These are phyloP conservation scores for Hydrozoanthus tunicans DNA, from an alignment of 64 coral and sea anemone species.

Conservation along the genomic window DNA sequence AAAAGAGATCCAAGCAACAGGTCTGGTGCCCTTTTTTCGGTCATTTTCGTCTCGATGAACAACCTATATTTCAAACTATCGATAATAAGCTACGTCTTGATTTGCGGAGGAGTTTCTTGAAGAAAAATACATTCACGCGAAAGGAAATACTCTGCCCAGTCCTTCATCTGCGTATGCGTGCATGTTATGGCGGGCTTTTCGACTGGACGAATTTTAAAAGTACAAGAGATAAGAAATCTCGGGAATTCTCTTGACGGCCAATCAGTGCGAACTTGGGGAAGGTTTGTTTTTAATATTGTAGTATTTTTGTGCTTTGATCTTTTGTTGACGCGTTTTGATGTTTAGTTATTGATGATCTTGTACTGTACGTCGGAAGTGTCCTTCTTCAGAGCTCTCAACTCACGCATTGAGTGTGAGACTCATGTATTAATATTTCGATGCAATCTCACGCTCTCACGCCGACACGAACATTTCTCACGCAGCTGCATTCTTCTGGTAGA, in stretches of 20 bases:
- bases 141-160: background rate
- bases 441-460: no score
- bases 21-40: background rate
- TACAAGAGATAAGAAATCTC: constrained; percentile 64
- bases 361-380: no score
- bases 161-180: background rate
- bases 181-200: constrained; percentile 90
- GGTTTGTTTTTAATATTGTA: constrained; percentile 5
- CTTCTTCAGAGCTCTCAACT: no score
- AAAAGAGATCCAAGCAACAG: background rate
- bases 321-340: no score
- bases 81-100: background rate
- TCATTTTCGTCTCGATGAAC: background rate
- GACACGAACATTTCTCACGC: no score
- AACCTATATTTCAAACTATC: background rate
- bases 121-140: background rate
- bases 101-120: background rate
- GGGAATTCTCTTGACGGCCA: constrained; percentile 61
- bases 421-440: no score
- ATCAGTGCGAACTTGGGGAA: constrained; percentile 69
- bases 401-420: no score
- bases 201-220: constrained; percentile 70
- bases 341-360: no score
- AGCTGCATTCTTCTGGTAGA: no score
- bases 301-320: background rate